Percentiles rank a stretch among this genome's conserved stretches.
Evolutionary conservation across 2,797 vertebrate species (phyloP).

Genomic region (Bufotes viridis): DNA sequence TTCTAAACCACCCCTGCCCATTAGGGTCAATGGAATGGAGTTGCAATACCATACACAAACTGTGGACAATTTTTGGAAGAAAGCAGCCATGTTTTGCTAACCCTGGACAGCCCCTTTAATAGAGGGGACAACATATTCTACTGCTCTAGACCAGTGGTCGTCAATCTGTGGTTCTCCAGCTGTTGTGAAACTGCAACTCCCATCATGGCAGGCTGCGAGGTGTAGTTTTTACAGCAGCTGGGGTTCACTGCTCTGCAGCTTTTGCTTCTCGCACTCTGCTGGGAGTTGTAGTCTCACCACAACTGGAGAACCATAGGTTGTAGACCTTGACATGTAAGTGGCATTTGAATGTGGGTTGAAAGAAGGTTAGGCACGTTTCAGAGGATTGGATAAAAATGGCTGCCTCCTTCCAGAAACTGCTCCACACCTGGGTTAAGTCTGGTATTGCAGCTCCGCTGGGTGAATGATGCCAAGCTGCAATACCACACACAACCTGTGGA

Average conservation of each 20-base stretch:
- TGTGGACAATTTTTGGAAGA: too few species aligned
- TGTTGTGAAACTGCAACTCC: background rate
- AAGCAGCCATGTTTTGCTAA: too few species aligned
- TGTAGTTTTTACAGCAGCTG: too few species aligned
- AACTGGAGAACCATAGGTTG: background rate
- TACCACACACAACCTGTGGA: background rate
- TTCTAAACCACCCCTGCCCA: too few species aligned
- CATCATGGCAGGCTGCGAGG: background rate
- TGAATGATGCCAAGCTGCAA: background rate
- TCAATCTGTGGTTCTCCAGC: background rate
- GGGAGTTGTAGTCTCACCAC: background rate
- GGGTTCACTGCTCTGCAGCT: too few species aligned
- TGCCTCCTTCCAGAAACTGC: background rate
- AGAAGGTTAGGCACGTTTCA: background rate
- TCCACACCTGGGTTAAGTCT: background rate
- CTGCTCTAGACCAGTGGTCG: background rate
- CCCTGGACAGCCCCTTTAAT: background rate
- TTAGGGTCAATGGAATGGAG: too few species aligned
- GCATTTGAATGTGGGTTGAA: slow-evolving; percentile 24
- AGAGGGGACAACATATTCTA: background rate
- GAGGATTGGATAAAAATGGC: background rate
- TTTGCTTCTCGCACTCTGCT: background rate
- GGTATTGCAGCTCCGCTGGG: background rate
- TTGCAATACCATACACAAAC: too few species aligned
- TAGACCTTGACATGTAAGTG: background rate